Evolutionary conservation across 1,140 invertebrate species (phyloP).

Genomic region (Caenorhabditis briggsae): DNA sequence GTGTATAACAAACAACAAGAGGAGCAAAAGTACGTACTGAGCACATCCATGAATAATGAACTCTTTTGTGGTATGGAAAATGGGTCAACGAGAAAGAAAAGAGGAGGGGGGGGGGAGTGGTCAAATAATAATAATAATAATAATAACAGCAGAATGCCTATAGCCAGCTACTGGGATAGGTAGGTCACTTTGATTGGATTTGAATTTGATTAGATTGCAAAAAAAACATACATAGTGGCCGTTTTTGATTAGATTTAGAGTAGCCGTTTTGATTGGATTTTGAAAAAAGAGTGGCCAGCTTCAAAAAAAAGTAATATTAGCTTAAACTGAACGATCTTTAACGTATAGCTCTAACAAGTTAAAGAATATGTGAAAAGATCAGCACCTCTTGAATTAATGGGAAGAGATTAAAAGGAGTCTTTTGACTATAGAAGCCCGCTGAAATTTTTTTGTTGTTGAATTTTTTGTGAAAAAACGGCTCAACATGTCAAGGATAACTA

Average conservation of each 20-base stretch:
- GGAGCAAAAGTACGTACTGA: not conserved
- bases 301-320: not conserved
- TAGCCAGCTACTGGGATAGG: no score
- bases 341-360: no score
- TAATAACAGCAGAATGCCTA: no score
- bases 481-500: no score
- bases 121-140: no score
- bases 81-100: not conserved
- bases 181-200: not conserved
- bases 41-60: conserved; percentile 50
- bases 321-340: not conserved
- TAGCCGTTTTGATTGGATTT: not conserved
- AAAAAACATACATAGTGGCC: not conserved
- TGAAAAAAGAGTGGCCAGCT: no score
- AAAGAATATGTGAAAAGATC: no score
- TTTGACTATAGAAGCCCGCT: no score
- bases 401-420: not conserved
- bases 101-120: not conserved
- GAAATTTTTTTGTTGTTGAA: not conserved
- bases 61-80: conserved; percentile 5
- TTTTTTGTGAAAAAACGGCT: not conserved
- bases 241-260: not conserved
- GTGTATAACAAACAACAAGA: conserved; percentile 27
- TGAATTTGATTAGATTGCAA: not conserved
- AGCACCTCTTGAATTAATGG: not conserved